Base-by-base conservation (phyloP, 2,797 vertebrate species). In the Otolemur crassicaudatus region DNA sequence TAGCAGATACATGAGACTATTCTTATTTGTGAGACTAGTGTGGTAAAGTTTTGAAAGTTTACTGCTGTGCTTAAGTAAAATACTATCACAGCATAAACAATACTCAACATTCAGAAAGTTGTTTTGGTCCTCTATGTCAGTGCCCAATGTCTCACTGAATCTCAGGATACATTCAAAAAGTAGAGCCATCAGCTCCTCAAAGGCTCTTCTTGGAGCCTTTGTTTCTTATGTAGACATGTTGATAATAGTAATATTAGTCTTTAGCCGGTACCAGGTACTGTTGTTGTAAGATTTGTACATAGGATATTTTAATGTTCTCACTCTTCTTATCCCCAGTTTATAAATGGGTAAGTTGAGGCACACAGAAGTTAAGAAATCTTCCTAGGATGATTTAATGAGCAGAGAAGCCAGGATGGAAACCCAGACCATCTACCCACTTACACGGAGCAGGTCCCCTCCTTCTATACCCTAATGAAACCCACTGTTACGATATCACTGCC, bases 111-210 rank as follows among this genome's bases (percentile, higher is more conserved):
- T 65, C 1, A 87, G 31, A 90, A 80, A 77, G 72, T 2, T 19
- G 40, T 82, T 88, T 80, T 25, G 75, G 43, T 65, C 83, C 92
- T 90, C 43, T 94, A 29, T 34, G 58, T 67, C 60, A 91, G 61
- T 60, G 27, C 56, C 25, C 67, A 58, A 81, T 96, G 95, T 43
- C 37, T 89, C 83, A 72, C 0, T 46, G 49, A 94, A 79, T 49
- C 34, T 2, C 16, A 13, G 69, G 17, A 56, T 17, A 70, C 2
- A 69, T 3, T 82, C 67, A 83, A 76, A 90, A 90, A 75, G 49
- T 7, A 92, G 37, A 72, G 81, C 19, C 25, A 84, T 1, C 29
- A 70, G 23, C 27, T 67, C n/a, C 7, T 75, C 53, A 27, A 70
- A 83, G 46, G 84, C 49, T 53, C 14, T 53, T 53, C 49, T 16